Conservation (phyloP, 2,888 invertebrate species). For the Schizotus pectinicornis region DNA sequence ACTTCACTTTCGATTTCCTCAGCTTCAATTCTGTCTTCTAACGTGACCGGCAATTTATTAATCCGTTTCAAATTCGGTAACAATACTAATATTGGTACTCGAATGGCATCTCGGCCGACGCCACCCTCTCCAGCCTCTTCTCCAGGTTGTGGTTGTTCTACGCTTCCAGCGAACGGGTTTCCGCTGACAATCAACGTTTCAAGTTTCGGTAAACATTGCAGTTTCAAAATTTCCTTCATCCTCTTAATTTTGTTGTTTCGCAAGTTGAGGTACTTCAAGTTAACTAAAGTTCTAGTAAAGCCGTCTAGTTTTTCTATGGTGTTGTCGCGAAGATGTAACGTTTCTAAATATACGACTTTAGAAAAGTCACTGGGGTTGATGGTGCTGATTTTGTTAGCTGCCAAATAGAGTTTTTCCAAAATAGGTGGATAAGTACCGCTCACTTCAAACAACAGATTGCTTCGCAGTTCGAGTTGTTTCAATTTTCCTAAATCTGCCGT, state of each 20-base stretch:
- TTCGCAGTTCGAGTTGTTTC: conserved; percentile 63
- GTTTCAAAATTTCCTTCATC: conserved; percentile 63
- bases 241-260: conserved; percentile 63
- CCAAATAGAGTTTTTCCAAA: conserved; percentile 74
- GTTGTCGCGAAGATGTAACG: conserved; percentile 77
- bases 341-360: conserved; percentile 65
- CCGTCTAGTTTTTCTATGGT: conserved; percentile 63
- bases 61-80: conserved; percentile 63
- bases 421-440: conserved; percentile 59
- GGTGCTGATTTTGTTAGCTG: conserved; percentile 42
- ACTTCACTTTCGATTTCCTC: conserved; percentile 41
- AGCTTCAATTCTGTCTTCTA: conserved; percentile 61
- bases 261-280: conserved; percentile 64
- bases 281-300: conserved; percentile 57
- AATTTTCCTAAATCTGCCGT: conserved; percentile 51
- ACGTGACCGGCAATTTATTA: conserved; percentile 61
- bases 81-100: conserved; percentile 58
- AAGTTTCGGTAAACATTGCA: conserved; percentile 60
- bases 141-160: conserved; percentile 9
- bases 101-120: conserved; percentile 30
- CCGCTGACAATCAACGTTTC: conserved; percentile 63
- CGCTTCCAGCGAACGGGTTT: conserved; percentile 58
- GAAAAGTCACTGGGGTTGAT: conserved; percentile 62
- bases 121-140: conserved; percentile 37
- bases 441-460: conserved; percentile 57